Percentiles rank a stretch among this genome's conserved stretches.
Evolutionary conservation across 1,140 invertebrate species (phyloP).

Genomic region (Piezodorus guildinii): DNA sequence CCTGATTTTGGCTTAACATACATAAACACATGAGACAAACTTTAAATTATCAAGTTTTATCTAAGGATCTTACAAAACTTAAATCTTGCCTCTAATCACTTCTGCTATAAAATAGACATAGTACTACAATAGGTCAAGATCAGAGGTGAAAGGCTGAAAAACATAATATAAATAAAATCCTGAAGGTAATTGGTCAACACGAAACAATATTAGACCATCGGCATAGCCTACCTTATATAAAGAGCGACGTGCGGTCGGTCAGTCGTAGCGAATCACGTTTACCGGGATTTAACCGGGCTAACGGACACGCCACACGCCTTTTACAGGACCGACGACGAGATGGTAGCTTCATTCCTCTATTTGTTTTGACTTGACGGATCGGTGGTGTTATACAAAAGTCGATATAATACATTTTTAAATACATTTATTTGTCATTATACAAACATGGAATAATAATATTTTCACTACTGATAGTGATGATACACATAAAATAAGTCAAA

Average conservation of each 20-base stretch:
- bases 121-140: too few species aligned
- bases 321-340: not conserved
- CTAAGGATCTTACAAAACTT: too few species aligned
- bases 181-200: too few species aligned
- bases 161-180: too few species aligned
- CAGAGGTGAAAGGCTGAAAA: too few species aligned
- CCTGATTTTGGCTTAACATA: too few species aligned
- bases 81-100: too few species aligned
- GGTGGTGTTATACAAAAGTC: conserved; percentile 7
- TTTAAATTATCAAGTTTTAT: too few species aligned
- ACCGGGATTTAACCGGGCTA: conserved; percentile 5
- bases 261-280: conserved; percentile 8
- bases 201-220: too few species aligned
- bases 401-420: not conserved
- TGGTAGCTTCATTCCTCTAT: not conserved
- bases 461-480: conserved; percentile 15
- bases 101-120: too few species aligned
- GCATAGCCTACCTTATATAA: not conserved
- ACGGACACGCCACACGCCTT: conserved; percentile 6
- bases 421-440: conserved; percentile 10
- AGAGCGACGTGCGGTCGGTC: not conserved
- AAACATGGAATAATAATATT: conserved; percentile 13
- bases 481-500: conserved; percentile 10
- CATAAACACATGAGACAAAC: too few species aligned
- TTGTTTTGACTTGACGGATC: not conserved